A percentile compares a stretch with the other conserved stretches of the same genome.
Conservation (phyloP, 2,888 invertebrate genomes). For the Dynastes hyllus region DNA sequence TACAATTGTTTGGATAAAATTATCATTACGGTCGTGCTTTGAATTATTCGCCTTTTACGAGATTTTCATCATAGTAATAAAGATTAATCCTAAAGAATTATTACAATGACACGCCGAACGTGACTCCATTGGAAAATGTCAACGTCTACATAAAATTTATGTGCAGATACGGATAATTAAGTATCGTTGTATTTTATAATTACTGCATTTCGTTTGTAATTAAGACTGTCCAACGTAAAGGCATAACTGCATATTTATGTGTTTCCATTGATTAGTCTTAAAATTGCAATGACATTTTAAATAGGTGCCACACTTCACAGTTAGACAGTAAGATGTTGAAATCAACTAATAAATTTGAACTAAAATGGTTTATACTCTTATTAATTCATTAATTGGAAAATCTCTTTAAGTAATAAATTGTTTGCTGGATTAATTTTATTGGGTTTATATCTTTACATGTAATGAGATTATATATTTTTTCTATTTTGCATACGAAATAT, state of each 20-base stretch:
- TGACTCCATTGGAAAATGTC: conserved; percentile 42
- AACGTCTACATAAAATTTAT: conserved; percentile 42
- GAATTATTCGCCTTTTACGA: conserved; percentile 25
- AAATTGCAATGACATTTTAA: not conserved
- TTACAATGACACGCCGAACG: conserved; percentile 23
- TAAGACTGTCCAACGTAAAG: not conserved
- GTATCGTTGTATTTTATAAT: conserved; percentile 25
- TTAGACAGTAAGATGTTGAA: not conserved
- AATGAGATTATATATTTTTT: too few relatives aligned
- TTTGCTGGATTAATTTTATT: too few relatives aligned
- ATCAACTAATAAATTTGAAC: not conserved
- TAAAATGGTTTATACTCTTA: too few relatives aligned
- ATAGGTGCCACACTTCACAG: not conserved
- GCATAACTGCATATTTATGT: not conserved
- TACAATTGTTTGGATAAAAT: conserved; percentile 40
- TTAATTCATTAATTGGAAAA: too few relatives aligned
- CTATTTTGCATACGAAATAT: too few relatives aligned
- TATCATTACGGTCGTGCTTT: conserved; percentile 20
- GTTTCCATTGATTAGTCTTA: not conserved
- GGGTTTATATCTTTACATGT: too few relatives aligned
- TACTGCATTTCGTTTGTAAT: conserved; percentile 16
- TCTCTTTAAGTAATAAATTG: too few relatives aligned
- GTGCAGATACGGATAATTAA: conserved; percentile 24
- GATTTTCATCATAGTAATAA: conserved; percentile 32
- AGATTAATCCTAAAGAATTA: conserved; percentile 32